These are phyloP conservation scores for Rhagonycha lutea DNA, from an alignment of 2,888 invertebrate species.

Conservation along the genomic window DNA sequence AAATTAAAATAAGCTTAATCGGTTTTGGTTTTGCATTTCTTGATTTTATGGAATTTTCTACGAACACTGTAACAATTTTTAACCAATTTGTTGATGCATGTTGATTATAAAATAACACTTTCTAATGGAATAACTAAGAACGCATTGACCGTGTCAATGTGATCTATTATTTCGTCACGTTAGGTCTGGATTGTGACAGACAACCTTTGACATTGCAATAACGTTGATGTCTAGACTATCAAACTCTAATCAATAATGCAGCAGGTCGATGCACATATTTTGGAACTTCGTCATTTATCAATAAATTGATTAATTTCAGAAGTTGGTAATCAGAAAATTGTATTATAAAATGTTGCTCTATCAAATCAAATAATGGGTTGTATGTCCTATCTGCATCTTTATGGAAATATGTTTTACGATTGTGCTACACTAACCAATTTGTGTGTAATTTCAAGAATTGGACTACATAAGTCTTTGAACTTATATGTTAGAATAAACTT, in stretches of 20 bases:
- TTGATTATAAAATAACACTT: too few species aligned
- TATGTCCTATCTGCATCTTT: not conserved
- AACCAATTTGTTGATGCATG: too few species aligned
- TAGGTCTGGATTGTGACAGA: slow-evolving; percentile 11
- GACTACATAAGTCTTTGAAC: not conserved
- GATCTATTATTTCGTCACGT: not conserved
- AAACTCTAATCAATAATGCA: slow-evolving; percentile 21
- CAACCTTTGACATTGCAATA: slow-evolving; percentile 22
- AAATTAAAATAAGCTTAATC: too few species aligned
- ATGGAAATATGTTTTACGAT: not conserved
- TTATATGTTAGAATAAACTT: not conserved
- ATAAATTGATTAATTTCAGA: not conserved
- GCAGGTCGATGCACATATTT: slow-evolving; percentile 21
- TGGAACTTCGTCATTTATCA: not conserved
- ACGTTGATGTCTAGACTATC: slow-evolving; percentile 25
- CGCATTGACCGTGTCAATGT: not conserved
- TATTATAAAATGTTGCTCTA: not conserved
- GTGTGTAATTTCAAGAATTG: not conserved
- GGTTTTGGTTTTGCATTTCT: too few species aligned
- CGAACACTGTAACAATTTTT: too few species aligned
- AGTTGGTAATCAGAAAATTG: not conserved
- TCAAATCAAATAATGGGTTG: not conserved
- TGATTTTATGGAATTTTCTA: too few species aligned
- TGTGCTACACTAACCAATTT: not conserved
- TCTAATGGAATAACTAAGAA: not conserved